These are phyloP conservation scores for Chaetophractus vellerosus DNA, from an alignment of 2,797 vertebrate genomes.

Conservation along the genomic window DNA sequence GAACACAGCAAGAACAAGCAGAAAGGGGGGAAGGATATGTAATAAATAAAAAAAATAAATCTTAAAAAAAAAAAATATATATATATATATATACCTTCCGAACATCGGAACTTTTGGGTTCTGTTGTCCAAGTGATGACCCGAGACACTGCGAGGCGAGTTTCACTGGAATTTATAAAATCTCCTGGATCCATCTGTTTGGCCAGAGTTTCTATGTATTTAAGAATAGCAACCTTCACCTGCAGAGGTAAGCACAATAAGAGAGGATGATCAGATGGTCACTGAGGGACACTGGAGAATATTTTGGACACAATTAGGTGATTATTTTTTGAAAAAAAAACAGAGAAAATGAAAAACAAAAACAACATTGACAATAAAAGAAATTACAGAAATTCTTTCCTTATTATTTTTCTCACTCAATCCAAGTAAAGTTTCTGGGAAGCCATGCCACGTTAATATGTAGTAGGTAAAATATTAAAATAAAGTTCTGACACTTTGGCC, in stretches of 20 bases:
- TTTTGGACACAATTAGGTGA: background rate
- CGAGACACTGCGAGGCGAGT: constrained; percentile 97
- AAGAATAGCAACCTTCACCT: constrained; percentile 98
- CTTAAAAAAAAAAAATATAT: too few relatives aligned
- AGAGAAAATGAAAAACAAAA: background rate
- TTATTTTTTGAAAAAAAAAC: constrained; percentile 13
- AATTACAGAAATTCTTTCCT: background rate
- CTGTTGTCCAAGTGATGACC: constrained; percentile 98
- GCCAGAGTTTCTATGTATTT: constrained; percentile 98
- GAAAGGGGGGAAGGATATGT: too few relatives aligned
- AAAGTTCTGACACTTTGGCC: constrained; percentile 19
- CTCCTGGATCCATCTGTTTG: constrained; percentile 97
- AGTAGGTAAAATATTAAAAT: constrained; percentile 40
- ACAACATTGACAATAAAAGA: background rate
- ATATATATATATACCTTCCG: constrained; percentile 96
- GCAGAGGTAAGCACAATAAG: constrained; percentile 82
- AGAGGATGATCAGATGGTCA: constrained; percentile 7
- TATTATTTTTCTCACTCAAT: background rate
- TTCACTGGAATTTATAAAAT: constrained; percentile 98
- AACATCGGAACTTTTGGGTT: constrained; percentile 98
- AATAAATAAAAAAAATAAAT: too few relatives aligned
- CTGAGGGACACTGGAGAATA: background rate
- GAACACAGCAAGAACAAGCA: too few relatives aligned
- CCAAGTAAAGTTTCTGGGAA: background rate
- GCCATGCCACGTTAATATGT: background rate